Percentiles rank a stretch among this genome's conserved stretches.
Conservation (phyloP, 2,888 invertebrate species). For the Eristalinus aeneus region DNA sequence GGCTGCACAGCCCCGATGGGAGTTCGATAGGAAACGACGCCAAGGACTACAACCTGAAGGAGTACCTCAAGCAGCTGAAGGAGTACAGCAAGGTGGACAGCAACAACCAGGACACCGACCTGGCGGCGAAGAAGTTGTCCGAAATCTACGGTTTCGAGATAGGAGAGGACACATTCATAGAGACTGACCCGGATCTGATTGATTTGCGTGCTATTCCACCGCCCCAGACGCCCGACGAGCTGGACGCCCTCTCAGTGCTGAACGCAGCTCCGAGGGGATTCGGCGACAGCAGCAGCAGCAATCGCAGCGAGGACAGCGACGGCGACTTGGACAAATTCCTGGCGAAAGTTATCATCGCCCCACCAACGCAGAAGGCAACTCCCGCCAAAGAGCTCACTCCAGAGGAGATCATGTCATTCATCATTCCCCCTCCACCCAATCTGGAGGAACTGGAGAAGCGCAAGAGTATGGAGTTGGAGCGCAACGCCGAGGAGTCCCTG, state of each 20-base stretch:
- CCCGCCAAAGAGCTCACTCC: constrained; percentile 90
- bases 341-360: constrained; percentile 89
- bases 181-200: constrained; percentile 93
- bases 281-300: constrained; percentile 83
- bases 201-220: constrained; percentile 94
- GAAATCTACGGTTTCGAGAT: constrained; percentile 81
- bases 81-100: constrained; percentile 83
- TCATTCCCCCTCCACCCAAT: constrained; percentile 90
- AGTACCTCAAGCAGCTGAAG: constrained; percentile 85
- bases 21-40: constrained; percentile 81
- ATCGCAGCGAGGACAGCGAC: constrained; percentile 72
- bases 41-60: constrained; percentile 85
- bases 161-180: constrained; percentile 81
- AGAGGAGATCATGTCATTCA: constrained; percentile 92
- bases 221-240: constrained; percentile 91
- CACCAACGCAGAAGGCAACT: constrained; percentile 88
- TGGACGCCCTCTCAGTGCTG: constrained; percentile 87
- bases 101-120: constrained; percentile 78
- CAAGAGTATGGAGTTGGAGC: constrained; percentile 53
- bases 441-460: constrained; percentile 80
- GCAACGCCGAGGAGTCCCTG: constrained; percentile 73
- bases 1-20: constrained; percentile 90
- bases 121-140: constrained; percentile 79
- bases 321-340: constrained; percentile 90
- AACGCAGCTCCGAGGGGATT: constrained; percentile 89